These are phyloP conservation scores for Micrastur ruficollis DNA, from an alignment of 2,797 vertebrate species.

Conservation along the genomic window DNA sequence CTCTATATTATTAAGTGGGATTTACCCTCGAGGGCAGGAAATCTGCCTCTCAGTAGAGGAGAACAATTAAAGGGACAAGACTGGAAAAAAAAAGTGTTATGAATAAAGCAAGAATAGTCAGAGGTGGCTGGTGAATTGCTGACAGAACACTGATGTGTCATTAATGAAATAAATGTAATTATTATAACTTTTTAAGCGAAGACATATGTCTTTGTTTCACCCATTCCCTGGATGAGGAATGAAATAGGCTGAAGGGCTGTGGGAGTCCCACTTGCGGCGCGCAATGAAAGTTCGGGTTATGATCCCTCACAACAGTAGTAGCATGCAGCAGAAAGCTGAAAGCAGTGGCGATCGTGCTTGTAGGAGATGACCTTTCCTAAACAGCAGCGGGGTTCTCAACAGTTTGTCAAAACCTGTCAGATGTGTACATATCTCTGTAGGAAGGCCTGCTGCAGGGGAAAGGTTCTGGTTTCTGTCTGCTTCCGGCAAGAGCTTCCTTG, in stretches of 20 bases:
- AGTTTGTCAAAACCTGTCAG: background rate
- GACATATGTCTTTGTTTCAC: background rate
- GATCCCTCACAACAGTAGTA: background rate
- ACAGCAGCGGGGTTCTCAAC: background rate
- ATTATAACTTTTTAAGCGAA: background rate
- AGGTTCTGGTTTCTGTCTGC: background rate
- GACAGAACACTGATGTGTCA: background rate
- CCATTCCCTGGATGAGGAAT: background rate
- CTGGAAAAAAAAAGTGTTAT: accelerated
- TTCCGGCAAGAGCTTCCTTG: background rate
- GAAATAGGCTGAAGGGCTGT: accelerated
- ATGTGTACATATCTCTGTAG: background rate
- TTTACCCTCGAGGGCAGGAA: background rate
- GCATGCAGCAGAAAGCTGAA: background rate
- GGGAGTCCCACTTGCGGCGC: accelerated
- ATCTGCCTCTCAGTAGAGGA: background rate
- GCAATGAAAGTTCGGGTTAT: background rate
- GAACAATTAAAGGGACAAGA: background rate
- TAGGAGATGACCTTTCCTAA: background rate
- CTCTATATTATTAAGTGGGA: background rate
- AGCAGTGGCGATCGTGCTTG: background rate
- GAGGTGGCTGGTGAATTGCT: background rate
- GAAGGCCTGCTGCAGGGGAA: background rate
- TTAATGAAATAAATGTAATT: background rate
- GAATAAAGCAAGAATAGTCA: background rate